Conservation (phyloP, 2,888 invertebrate genomes). For the Hermodice carunculata region DNA sequence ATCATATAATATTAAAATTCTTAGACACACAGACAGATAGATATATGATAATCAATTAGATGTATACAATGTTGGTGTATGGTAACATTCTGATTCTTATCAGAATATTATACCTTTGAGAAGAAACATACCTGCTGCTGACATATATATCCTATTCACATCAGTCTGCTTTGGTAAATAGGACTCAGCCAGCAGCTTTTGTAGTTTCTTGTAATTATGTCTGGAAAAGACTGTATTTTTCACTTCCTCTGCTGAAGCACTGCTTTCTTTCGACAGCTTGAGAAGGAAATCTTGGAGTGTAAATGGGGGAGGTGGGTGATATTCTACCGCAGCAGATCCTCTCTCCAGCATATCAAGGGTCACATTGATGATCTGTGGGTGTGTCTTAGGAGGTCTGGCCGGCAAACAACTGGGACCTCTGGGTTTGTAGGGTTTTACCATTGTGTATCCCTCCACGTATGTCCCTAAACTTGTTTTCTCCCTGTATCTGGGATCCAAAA, state of each 20-base stretch:
- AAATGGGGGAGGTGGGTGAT: slow-evolving; percentile 49
- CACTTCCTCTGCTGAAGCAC: slow-evolving; percentile 51
- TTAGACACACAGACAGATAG: too few relatives aligned
- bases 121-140: slow-evolving; percentile 18
- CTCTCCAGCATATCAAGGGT: slow-evolving; percentile 32
- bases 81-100: too few relatives aligned
- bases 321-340: background rate
- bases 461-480: slow-evolving; percentile 19
- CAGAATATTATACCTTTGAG: too few relatives aligned
- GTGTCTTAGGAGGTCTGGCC: slow-evolving; percentile 46
- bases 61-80: too few relatives aligned
- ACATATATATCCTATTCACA: background rate
- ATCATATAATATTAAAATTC: too few relatives aligned
- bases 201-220: slow-evolving; percentile 61
- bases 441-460: slow-evolving; percentile 57
- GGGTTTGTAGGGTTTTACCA: slow-evolving; percentile 57
- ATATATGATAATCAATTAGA: too few relatives aligned
- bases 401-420: slow-evolving; percentile 61
- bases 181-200: slow-evolving; percentile 54
- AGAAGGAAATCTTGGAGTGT: slow-evolving; percentile 62
- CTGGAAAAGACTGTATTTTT: slow-evolving; percentile 52
- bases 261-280: slow-evolving; percentile 49
- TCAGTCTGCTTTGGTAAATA: slow-evolving; percentile 20
- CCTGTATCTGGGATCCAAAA: slow-evolving; percentile 9
- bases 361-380: slow-evolving; percentile 44